These are phyloP conservation scores for Halichoerus grypus DNA, from an alignment of 2,113 vertebrate genomes.

Conservation along the genomic window DNA sequence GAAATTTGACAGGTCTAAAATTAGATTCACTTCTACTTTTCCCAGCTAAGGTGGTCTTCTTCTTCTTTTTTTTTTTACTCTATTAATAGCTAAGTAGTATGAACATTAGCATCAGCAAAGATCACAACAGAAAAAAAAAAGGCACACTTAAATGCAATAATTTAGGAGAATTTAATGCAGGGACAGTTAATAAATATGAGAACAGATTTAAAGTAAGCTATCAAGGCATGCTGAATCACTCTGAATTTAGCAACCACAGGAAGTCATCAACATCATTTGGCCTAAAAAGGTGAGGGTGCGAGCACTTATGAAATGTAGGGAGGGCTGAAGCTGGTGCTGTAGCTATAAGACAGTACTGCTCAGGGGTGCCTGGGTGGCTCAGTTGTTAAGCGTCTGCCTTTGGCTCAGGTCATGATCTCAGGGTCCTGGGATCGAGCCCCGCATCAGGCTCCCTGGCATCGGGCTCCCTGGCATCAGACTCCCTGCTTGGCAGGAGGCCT, in stretches of 20 bases:
- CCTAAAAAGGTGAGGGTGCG: not conserved
- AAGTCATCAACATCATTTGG: not conserved
- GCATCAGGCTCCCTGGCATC: too few species aligned
- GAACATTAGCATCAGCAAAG: not conserved
- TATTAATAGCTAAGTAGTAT: not conserved
- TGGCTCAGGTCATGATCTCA: too few species aligned
- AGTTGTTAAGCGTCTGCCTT: too few species aligned
- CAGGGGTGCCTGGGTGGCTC: too few species aligned
- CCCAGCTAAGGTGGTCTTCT: not conserved
- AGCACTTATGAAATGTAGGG: not conserved
- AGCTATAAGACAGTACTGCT: not conserved
- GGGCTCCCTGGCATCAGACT: too few species aligned
- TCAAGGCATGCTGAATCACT: not conserved
- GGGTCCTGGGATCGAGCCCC: too few species aligned
- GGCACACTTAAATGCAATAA: not conserved
- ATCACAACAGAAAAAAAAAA: not conserved
- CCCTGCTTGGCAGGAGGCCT: too few species aligned
- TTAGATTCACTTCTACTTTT: conserved; percentile 34
- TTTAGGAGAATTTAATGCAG: not conserved
- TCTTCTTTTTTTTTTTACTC: not conserved
- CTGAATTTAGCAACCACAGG: not conserved
- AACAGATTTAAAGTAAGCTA: not conserved
- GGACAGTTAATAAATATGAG: not conserved
- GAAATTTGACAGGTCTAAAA: not conserved
- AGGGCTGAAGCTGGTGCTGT: not conserved